Conservation (phyloP, 2,888 invertebrate genomes). For the Nemoura dubitans region DNA sequence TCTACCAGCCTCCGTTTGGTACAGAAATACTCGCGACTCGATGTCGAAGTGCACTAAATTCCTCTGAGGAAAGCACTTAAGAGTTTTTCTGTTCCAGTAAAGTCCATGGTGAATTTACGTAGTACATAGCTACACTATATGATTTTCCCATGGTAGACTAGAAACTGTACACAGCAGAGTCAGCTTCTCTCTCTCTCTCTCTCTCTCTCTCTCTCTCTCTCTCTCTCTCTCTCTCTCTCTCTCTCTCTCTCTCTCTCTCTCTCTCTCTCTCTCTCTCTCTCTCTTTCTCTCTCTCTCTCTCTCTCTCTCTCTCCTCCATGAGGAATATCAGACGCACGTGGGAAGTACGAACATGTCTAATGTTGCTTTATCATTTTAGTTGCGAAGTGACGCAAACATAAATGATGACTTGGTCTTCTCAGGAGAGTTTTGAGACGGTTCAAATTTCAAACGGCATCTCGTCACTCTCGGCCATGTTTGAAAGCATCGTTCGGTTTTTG, state of each 20-base stretch:
- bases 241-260: neutral
- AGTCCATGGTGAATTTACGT: constrained; percentile 12
- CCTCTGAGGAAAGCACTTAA: neutral
- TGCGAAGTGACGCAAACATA: neutral
- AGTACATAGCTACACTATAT: neutral
- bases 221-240: neutral
- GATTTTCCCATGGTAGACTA: neutral
- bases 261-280: neutral
- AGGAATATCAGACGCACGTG: neutral
- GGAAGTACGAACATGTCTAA: neutral
- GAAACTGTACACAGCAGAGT: neutral
- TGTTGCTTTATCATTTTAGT: neutral
- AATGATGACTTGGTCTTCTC: neutral
- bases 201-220: neutral
- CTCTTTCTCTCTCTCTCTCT: no score
- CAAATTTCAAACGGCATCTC: neutral
- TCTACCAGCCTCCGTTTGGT: neutral
- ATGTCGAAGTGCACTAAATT: constrained; percentile 12
- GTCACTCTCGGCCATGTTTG: neutral
- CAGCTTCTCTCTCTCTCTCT: neutral
- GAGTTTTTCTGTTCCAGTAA: neutral
- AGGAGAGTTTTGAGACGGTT: neutral
- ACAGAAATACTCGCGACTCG: neutral
- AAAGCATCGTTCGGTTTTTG: neutral
- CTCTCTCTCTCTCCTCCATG: neutral